phyloP scores from a whole-genome alignment of 2,113 vertebrate species.

The Eurypyga helias region DNA sequence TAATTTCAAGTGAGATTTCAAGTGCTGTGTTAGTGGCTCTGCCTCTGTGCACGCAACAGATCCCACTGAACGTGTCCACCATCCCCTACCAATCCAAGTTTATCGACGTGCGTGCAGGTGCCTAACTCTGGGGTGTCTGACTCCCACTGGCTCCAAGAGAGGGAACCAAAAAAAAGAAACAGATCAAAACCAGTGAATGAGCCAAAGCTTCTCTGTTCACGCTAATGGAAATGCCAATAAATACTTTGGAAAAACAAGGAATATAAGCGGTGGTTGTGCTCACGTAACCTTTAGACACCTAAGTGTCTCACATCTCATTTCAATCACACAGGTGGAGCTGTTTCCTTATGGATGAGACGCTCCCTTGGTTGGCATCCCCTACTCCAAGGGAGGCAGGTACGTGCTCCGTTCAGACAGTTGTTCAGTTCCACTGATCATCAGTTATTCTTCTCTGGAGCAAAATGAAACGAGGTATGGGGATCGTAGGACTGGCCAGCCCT shows the following conservation, averaged over 20 bases:
- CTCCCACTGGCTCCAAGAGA: background rate
- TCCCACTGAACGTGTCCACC: rapidly evolving
- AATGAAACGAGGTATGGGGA: background rate
- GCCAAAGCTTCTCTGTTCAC: background rate
- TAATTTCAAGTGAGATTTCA: background rate
- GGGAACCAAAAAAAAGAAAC: background rate
- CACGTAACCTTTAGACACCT: background rate
- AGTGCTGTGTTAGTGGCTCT: background rate
- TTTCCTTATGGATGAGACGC: slow-evolving; percentile 8
- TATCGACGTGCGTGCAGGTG: rapidly evolving
- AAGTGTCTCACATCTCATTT: background rate
- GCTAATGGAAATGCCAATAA: background rate
- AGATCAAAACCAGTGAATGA: background rate
- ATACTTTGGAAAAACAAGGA: background rate
- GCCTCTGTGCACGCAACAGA: rapidly evolving
- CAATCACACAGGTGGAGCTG: slow-evolving; percentile 12
- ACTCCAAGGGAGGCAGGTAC: background rate
- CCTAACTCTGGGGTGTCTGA: background rate
- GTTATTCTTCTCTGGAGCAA: background rate
- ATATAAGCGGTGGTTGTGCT: background rate
- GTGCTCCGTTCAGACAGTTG: background rate
- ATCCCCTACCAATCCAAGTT: background rate
- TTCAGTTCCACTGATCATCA: background rate
- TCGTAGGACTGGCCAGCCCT: background rate
- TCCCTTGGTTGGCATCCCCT: background rate